Evolutionary conservation across 2,888 invertebrate genomes (phyloP).

Genomic region (Lycia hirtaria): DNA sequence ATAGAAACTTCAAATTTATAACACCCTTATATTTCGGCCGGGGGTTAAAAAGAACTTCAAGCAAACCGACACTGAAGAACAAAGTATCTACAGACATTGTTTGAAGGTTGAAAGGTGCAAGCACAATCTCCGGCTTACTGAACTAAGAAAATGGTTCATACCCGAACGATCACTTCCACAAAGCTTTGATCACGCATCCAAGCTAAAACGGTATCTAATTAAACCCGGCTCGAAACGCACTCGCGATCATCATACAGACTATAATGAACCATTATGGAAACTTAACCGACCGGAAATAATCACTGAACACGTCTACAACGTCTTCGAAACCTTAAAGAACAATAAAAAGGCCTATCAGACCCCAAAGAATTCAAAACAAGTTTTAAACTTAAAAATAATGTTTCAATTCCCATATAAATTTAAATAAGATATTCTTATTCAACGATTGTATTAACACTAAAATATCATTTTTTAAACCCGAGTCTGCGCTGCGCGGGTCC

Average conservation of each 20-base stretch:
- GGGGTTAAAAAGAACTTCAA: too few species aligned
- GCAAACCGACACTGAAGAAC: not conserved
- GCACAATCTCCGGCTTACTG: constrained; percentile 8
- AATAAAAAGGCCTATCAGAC: not conserved
- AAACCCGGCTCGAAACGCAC: constrained; percentile 35
- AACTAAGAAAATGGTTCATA: constrained; percentile 24
- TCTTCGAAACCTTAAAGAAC: constrained; percentile 7
- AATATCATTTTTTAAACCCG: constrained; percentile 74
- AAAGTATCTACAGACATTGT: not conserved
- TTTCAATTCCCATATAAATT: constrained; percentile 62
- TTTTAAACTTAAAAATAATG: constrained; percentile 26
- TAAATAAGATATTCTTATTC: constrained; percentile 55
- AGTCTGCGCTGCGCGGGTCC: constrained; percentile 52
- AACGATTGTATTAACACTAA: constrained; percentile 76
- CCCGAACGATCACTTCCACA: constrained; percentile 37
- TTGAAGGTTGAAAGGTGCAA: not conserved
- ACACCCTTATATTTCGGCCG: too few species aligned
- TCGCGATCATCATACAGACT: constrained; percentile 37
- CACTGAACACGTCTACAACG: constrained; percentile 28
- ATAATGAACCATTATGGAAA: constrained; percentile 36
- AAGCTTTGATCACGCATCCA: constrained; percentile 39
- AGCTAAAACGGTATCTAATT: constrained; percentile 39
- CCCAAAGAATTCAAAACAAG: constrained; percentile 23
- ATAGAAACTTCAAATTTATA: too few species aligned
- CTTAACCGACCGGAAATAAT: constrained; percentile 39